Conservation (phyloP, 1,140 invertebrate genomes). For the Microplitis mediator region DNA sequence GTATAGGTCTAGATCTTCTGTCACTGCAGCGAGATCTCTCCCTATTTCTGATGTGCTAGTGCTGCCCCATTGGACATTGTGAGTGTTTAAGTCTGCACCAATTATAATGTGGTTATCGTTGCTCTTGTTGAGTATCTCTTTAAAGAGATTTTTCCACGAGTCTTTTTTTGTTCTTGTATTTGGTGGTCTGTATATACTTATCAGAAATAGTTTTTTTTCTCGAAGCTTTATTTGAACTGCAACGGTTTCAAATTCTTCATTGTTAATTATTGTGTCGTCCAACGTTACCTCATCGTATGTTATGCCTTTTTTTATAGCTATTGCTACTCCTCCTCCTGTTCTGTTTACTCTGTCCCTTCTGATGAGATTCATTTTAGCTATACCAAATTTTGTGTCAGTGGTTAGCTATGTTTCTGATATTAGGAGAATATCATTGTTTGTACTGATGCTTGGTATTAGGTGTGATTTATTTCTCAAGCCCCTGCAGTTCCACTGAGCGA, state of each 20-base stretch:
- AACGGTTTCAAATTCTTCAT: too few relatives aligned
- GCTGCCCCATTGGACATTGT: background rate
- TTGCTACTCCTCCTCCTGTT: background rate
- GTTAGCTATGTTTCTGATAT: constrained; percentile 6
- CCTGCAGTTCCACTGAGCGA: constrained; percentile 16
- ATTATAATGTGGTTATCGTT: background rate
- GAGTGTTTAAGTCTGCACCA: background rate
- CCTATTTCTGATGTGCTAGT: background rate
- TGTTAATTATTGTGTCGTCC: too few relatives aligned
- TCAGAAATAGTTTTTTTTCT: too few relatives aligned
- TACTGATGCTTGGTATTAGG: background rate
- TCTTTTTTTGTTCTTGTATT: too few relatives aligned
- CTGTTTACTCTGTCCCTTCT: background rate
- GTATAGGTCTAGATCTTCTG: too few relatives aligned
- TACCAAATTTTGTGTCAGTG: background rate
- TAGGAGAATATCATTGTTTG: background rate
- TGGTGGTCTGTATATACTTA: too few relatives aligned
- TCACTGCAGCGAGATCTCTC: too few relatives aligned
- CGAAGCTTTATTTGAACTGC: too few relatives aligned
- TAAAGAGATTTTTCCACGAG: background rate
- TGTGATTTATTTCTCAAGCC: background rate
- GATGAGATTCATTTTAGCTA: background rate
- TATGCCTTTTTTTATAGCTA: constrained; percentile 6
- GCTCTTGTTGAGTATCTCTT: background rate
- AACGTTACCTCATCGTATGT: too few relatives aligned